Evolutionary conservation across 2,888 invertebrate species (phyloP).

Genomic region (Torymus texanus): DNA sequence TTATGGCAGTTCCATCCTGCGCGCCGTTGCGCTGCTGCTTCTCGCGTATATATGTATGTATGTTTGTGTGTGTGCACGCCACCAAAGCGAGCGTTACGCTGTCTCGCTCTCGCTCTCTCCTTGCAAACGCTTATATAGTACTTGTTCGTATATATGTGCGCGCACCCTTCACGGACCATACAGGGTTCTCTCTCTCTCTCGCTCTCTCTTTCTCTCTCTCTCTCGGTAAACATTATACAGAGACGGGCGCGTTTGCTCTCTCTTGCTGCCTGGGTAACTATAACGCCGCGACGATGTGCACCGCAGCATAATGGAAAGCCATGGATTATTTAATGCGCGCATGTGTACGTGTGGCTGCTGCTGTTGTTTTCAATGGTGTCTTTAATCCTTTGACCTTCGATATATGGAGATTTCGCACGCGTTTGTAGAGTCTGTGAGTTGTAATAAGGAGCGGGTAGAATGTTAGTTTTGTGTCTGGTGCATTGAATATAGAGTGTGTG

Average conservation of each 20-base stretch:
- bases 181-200: conserved; percentile 11
- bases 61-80: background rate
- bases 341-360: background rate
- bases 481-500: too few relatives aligned
- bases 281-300: conserved; percentile 6
- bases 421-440: too few relatives aligned
- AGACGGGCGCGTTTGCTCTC: too few relatives aligned
- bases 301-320: conserved; percentile 25
- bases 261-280: background rate
- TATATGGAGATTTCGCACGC: too few relatives aligned
- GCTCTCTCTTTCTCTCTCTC: too few relatives aligned
- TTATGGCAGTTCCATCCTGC: conserved; percentile 55
- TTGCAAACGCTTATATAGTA: background rate
- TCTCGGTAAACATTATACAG: conserved; percentile 35
- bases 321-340: background rate
- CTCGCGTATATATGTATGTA: background rate
- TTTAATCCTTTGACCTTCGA: too few relatives aligned
- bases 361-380: too few relatives aligned
- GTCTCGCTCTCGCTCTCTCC: background rate
- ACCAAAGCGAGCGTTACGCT: too few relatives aligned
- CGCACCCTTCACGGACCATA: conserved; percentile 33
- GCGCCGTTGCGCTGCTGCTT: background rate
- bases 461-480: too few relatives aligned
- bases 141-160: background rate
- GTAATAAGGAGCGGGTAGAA: too few relatives aligned